Evolutionary conservation across 2,797 vertebrate species (phyloP).

Genomic region (Hyperoplus immaculatus): DNA sequence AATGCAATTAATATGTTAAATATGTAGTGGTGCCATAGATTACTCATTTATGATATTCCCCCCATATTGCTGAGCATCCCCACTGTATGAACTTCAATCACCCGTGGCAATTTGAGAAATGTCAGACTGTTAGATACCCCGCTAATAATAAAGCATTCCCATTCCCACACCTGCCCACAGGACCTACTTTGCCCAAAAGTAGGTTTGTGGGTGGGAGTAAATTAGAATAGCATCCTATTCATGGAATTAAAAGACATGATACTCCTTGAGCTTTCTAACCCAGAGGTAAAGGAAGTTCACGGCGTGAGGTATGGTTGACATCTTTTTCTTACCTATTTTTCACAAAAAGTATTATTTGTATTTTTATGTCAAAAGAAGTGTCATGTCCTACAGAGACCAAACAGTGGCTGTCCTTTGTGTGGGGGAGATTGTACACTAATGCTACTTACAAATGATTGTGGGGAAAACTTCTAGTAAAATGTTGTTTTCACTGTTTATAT

Average conservation of each 20-base stretch:
- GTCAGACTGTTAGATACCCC: neutral
- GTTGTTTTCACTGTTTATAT: neutral
- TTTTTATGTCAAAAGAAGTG: no score
- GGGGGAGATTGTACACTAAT: neutral
- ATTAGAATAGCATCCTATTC: constrained; percentile 90
- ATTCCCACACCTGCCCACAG: constrained; percentile 75
- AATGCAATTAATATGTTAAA: neutral
- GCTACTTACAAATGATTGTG: neutral
- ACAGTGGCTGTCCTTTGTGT: no score
- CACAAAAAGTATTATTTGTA: no score
- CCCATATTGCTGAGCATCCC: neutral
- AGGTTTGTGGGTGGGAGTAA: constrained; percentile 89
- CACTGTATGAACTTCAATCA: neutral
- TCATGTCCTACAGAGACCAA: no score
- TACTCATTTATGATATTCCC: neutral
- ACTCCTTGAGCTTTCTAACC: constrained; percentile 88
- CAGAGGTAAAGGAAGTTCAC: constrained; percentile 86
- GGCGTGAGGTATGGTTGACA: constrained; percentile 77
- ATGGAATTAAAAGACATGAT: constrained; percentile 90
- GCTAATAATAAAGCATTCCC: neutral
- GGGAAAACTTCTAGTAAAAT: neutral
- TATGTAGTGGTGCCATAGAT: neutral
- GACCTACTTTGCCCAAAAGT: constrained; percentile 89
- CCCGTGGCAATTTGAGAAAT: neutral
- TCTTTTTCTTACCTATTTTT: no score